Evolutionary conservation across 1,140 invertebrate genomes (phyloP).

Genomic region (Brachionus angularis): DNA sequence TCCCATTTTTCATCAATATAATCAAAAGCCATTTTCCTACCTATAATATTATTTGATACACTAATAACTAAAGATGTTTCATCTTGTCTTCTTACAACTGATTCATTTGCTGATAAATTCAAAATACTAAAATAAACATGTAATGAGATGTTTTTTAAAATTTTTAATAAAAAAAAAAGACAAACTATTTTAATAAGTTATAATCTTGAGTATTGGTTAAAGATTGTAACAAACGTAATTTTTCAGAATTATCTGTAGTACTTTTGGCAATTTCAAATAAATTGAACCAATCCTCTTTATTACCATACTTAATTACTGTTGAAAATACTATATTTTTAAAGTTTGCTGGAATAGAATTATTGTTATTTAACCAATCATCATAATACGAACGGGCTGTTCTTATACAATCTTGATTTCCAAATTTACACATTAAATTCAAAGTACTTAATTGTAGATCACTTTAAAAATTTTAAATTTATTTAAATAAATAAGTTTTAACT

Average conservation of each 20-base stretch:
- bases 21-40: conserved; percentile 26
- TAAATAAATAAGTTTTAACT: background rate
- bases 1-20: conserved; percentile 41
- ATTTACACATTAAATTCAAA: conserved; percentile 2
- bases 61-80: conserved; percentile 11
- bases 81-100: conserved; percentile 24
- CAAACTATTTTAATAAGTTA: background rate
- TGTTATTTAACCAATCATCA: conserved; percentile 20
- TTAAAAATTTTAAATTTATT: background rate
- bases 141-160: background rate
- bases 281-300: conserved; percentile 7
- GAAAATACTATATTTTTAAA: conserved; percentile 30
- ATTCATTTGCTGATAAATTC: background rate
- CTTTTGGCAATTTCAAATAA: conserved; percentile 4
- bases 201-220: background rate
- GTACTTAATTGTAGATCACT: conserved; percentile 39
- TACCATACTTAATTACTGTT: conserved; percentile 6
- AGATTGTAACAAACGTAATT: background rate
- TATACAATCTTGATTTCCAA: conserved; percentile 16
- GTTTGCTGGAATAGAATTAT: background rate
- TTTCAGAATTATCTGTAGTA: conserved; percentile 31
- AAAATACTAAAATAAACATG: background rate
- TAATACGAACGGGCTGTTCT: background rate
- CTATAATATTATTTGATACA: background rate
- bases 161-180: background rate